Percentiles rank a stretch among this genome's conserved stretches.
phyloP scores from a whole-genome alignment of 2,113 vertebrate species.

The Bungarus multicinctus region DNA sequence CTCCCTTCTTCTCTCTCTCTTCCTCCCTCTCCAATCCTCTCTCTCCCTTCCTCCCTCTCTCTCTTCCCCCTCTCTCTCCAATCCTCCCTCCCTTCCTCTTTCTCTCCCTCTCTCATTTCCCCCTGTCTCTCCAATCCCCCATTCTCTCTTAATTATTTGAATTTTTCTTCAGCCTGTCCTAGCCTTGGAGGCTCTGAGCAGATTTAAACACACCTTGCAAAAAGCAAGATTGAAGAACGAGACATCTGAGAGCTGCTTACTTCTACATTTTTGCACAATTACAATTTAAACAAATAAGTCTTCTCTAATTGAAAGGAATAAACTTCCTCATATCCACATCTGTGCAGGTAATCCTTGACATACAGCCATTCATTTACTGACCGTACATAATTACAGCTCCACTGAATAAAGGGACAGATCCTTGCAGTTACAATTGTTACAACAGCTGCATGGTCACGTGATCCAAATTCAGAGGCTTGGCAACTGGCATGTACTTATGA shows the following conservation, averaged over 20 bases:
- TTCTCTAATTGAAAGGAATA: too few relatives aligned
- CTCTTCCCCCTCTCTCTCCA: too few relatives aligned
- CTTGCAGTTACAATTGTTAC: too few relatives aligned
- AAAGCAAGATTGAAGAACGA: background rate
- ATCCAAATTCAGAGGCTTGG: background rate
- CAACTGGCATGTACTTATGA: background rate
- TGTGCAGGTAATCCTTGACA: too few relatives aligned
- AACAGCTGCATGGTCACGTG: background rate
- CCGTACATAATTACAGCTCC: too few relatives aligned
- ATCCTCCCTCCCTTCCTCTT: too few relatives aligned
- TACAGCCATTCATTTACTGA: too few relatives aligned
- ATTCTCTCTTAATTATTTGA: background rate
- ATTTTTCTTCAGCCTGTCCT: background rate
- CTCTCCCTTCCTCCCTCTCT: too few relatives aligned
- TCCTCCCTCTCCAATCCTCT: too few relatives aligned
- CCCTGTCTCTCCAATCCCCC: accelerated
- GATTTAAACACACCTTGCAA: background rate
- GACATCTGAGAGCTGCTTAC: background rate
- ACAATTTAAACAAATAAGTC: background rate
- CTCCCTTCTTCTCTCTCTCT: too few relatives aligned
- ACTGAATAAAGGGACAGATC: too few relatives aligned
- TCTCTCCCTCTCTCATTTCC: accelerated
- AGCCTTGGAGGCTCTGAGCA: background rate
- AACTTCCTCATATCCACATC: too few relatives aligned
- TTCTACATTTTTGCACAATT: background rate